Evolutionary conservation across 2,797 vertebrate species (phyloP), one percentile per base, ranked within the genome.

Genomic region (Phoeniculus purpureus): DNA sequence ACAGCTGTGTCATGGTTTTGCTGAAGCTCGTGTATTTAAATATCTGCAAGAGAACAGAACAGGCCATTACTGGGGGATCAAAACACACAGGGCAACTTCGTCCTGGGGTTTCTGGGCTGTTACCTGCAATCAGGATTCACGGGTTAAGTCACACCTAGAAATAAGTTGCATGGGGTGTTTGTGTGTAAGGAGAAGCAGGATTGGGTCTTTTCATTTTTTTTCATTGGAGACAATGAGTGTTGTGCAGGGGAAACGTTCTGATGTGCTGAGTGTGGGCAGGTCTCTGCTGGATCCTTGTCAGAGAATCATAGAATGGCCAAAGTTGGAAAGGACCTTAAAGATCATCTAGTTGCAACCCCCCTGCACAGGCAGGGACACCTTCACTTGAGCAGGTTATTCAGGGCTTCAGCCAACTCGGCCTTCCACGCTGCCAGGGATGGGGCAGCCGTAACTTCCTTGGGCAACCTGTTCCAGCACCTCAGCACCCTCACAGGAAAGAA

Each of bases 11-110:
- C 96, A 97, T 97, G 45, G 97, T 97, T 92, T 94, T 97, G 88
- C 96, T 97, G 85, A 98, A 96, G 65, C 77, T 97, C 68, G 97
- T 75, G 10, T 96, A 98, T 84, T 97, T 97, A 96, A 98, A 96
- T 94, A 98, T 94, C 97, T 98, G 95, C 71, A 96, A 97, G 73
- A 96, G 81, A 97, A 95, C 29, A 96, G 75, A 94, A 74, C 55
- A 45, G 40, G 25, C 31, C 83, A 61, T 82, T 83, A 83, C 29
- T 66, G 29, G 52, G 74, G 59, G 73, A 89, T 52, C 70, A 70
- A 71, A 80, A 21, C 47, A 61, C 4, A 48, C 14, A 40, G 10
- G 23, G n/a, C 27, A 58, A 21, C 37, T 34, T 68, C 31, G 37
- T 61, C 50, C 43, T 9, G 31, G 21, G 34, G 17, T 60, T 66